phyloP scores from a whole-genome alignment of 2,797 vertebrate species.

The Garrulus glandarius region DNA sequence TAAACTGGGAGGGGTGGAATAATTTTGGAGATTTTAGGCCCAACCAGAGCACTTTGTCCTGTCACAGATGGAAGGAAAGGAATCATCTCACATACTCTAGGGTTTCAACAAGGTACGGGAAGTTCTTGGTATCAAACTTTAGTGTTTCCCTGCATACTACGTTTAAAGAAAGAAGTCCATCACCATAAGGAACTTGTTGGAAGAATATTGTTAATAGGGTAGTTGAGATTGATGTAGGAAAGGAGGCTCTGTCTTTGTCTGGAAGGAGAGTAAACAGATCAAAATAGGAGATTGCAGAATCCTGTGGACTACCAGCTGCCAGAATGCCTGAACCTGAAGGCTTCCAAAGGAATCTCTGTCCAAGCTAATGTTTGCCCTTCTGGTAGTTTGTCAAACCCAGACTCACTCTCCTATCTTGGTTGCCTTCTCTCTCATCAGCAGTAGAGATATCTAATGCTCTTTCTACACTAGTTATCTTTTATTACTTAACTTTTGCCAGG shows the following conservation, averaged over 20 bases:
- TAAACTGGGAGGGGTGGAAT: not conserved
- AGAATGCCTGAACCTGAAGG: not conserved
- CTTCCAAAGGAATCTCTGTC: not conserved
- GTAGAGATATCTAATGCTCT: not conserved
- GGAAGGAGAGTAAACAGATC: not conserved
- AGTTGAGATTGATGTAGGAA: not conserved
- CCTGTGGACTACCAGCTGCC: accelerated
- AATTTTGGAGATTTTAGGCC: not conserved
- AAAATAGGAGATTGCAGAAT: not conserved
- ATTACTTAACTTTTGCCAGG: not conserved
- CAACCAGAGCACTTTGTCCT: not conserved
- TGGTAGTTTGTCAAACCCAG: not conserved
- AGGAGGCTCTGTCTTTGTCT: not conserved
- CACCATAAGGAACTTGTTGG: not conserved
- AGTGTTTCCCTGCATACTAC: not conserved
- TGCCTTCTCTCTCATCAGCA: not conserved
- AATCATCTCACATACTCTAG: not conserved
- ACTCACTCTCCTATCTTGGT: not conserved
- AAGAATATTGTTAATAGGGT: not conserved
- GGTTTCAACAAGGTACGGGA: not conserved
- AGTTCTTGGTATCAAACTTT: not conserved
- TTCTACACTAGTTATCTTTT: not conserved
- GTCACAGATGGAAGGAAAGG: not conserved
- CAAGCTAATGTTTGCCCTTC: not conserved
- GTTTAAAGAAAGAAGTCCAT: not conserved